These are phyloP conservation scores for Ptychobarbus kaznakovi DNA, from an alignment of 2,797 vertebrate species.

Conservation along the genomic window DNA sequence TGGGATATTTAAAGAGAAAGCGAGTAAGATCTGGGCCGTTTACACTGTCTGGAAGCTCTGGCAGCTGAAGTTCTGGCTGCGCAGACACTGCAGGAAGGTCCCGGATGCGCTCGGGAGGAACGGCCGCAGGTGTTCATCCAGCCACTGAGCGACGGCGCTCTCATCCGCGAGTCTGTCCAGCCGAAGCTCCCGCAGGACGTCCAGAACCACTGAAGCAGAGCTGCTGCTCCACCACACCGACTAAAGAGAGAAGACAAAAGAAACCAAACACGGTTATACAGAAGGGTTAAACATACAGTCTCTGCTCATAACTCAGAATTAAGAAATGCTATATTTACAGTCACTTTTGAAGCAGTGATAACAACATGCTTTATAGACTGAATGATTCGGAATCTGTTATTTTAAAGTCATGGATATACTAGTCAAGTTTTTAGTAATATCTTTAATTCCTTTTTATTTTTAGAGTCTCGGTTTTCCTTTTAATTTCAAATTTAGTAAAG, in stretches of 20 bases:
- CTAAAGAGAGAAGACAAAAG: slow-evolving; percentile 59
- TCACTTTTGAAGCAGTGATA: background rate
- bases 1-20: background rate
- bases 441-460: too few species aligned
- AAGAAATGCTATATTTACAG: background rate
- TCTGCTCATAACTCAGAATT: background rate
- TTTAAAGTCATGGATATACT: too few species aligned
- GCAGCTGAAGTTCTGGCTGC: slow-evolving; percentile 73
- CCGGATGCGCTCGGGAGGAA: slow-evolving; percentile 68
- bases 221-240: slow-evolving; percentile 21
- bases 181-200: slow-evolving; percentile 72
- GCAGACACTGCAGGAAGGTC: slow-evolving; percentile 71
- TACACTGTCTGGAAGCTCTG: slow-evolving; percentile 75
- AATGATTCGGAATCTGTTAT: background rate
- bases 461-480: too few species aligned
- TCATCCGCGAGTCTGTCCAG: slow-evolving; percentile 66
- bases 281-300: background rate
- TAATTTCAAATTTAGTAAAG: too few species aligned
- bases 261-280: background rate
- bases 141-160: slow-evolving; percentile 65
- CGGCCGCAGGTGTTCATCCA: slow-evolving; percentile 60
- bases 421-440: too few species aligned
- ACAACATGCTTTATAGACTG: background rate
- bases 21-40: background rate
- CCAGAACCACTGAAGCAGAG: slow-evolving; percentile 64